These are phyloP conservation scores for Sarcophaga rosellei DNA, from an alignment of 2,888 invertebrate genomes.

Conservation along the genomic window DNA sequence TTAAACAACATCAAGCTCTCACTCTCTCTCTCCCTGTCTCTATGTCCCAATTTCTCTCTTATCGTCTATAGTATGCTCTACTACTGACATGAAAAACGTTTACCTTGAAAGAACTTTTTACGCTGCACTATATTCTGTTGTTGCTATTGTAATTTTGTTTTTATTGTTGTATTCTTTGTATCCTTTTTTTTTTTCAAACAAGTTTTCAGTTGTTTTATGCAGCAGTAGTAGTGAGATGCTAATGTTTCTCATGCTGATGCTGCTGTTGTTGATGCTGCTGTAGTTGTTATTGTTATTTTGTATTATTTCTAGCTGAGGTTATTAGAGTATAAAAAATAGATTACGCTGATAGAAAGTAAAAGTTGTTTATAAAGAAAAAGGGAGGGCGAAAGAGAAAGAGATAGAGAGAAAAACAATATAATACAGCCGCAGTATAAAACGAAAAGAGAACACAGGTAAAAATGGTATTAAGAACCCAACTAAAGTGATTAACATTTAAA, in stretches of 20 bases:
- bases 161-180: not conserved
- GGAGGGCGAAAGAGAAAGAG: not conserved
- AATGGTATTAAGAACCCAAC: constrained; percentile 47
- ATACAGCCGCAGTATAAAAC: not conserved
- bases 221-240: constrained; percentile 23
- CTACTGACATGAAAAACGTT: constrained; percentile 29
- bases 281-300: constrained; percentile 21
- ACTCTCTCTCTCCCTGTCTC: not conserved
- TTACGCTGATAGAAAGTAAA: constrained; percentile 61
- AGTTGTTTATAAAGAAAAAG: not conserved
- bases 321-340: constrained; percentile 67
- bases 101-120: constrained; percentile 55
- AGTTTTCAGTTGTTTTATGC: constrained; percentile 50
- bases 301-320: constrained; percentile 43
- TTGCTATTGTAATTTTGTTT: not conserved
- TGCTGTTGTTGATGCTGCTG: not conserved
- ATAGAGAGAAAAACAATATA: not conserved
- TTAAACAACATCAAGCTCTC: not conserved
- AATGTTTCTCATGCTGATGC: not conserved
- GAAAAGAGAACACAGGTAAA: constrained; percentile 21
- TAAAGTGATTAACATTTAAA: constrained; percentile 63
- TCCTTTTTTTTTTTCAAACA: constrained; percentile 18
- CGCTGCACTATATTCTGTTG: constrained; percentile 16
- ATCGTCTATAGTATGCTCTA: not conserved
- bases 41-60: not conserved